Evolutionary conservation across 2,888 invertebrate genomes (phyloP).

Genomic region (Melitaea athalia): DNA sequence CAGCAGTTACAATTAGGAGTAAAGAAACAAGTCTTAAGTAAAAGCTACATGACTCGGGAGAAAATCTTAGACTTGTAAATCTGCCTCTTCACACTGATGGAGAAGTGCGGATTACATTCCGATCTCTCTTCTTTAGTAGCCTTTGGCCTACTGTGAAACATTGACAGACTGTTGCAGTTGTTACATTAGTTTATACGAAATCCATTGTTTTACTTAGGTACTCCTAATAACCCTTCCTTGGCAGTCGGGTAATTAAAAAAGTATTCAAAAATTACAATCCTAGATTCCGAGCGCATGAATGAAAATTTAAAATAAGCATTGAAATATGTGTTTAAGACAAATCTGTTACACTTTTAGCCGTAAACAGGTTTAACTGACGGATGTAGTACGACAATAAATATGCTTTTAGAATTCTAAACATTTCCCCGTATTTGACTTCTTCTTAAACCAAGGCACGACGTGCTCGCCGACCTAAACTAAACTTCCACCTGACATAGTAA

Average conservation of each 20-base stretch:
- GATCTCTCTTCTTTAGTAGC: too few relatives aligned
- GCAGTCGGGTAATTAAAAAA: background rate
- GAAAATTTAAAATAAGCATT: constrained; percentile 5
- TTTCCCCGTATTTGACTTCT: constrained; percentile 45
- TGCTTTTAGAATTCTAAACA: constrained; percentile 43
- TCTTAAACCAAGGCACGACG: constrained; percentile 41
- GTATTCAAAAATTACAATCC: background rate
- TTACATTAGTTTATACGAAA: too few relatives aligned
- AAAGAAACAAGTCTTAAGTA: too few relatives aligned
- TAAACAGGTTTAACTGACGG: constrained; percentile 35
- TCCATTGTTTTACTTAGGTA: background rate
- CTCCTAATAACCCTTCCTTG: too few relatives aligned
- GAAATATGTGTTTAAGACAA: constrained; percentile 13
- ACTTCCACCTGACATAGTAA: constrained; percentile 41
- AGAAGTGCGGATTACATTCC: too few relatives aligned
- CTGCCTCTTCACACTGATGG: background rate
- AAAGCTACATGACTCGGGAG: background rate
- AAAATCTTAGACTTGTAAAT: constrained; percentile 5
- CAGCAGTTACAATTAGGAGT: too few relatives aligned
- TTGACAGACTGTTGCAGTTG: too few relatives aligned
- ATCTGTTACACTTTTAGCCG: constrained; percentile 24
- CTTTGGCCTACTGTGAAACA: too few relatives aligned
- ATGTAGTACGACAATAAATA: constrained; percentile 28
- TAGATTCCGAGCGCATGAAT: constrained; percentile 16
- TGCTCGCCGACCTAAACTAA: constrained; percentile 42